Base-by-base conservation (phyloP, 37 sponge, comb jelly and placozoan species). In the Geodia barretti region DNA sequence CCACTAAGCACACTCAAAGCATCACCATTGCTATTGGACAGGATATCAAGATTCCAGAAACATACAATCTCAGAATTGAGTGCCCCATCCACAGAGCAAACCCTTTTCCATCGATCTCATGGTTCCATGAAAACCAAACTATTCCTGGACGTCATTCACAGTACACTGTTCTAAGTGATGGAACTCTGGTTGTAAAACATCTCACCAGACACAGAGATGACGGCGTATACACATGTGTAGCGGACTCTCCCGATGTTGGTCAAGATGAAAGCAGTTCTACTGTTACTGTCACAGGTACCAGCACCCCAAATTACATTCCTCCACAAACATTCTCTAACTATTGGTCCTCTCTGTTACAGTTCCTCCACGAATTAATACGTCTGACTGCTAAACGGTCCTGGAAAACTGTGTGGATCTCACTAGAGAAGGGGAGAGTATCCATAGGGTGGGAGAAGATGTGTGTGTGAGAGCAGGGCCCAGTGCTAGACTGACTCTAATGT, bases 171-270 rank as follows among this genome's bases (percentile, higher is more conserved):
- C 36, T 62, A 4, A 36, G 37, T 8, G 62, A 77, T 62, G 77
- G 77, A 21, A n/a, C 77, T n/a, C 24, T 77, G 21, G 38, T 77
- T 34, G 21, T 77, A 62, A 33, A 62, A 23, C 32, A 77, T 21
- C 25, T 34, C 8, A 62, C 29, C 9, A 47, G 8, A 47, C 58
- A 74, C 33, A 17, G 3, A 25, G 32, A 33, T 9, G 75, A 43
- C 1, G 75, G 75, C 26, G 58, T 33, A 28, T 74, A 74, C 34
- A 74, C 75, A 43, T 74, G 75, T 47, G 8, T 74, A 47, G 61
- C 75, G 1, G 19, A 25, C 0, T 54, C 47, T 54, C 72, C 30
- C 7, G 30, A 9, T 66, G 67, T 30, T 34, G 33, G 11, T 38
- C n/a, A 4, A 38, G 39, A 33, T 28, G 71, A 33, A 34, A 38